Evolutionary conservation across 2,888 invertebrate genomes (phyloP), one percentile per base, ranked within the genome.

Genomic region (Choreutis nemorana): DNA sequence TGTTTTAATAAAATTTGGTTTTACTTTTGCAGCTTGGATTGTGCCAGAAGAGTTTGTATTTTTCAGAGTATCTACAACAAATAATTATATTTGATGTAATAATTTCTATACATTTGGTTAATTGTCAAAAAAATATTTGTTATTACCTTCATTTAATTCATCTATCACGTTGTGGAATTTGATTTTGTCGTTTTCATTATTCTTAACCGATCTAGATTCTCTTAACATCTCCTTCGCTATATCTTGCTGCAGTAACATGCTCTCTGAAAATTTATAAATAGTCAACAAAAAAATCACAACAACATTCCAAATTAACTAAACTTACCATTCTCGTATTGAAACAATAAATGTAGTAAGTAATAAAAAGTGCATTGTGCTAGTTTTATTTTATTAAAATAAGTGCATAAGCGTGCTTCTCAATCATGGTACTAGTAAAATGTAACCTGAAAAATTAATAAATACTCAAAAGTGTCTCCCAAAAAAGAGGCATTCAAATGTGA

Each of bases 71-170:
- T 71, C 77, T 77, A 48, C 2, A 61, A 58, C 4, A 29, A 12
- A 14, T 11, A 18, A 11, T 23, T 24, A 11, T 28, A 15, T 20
- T 3, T 18, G 15, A 3, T 11, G 18, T 27, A 5, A 4, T 15
- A n/a, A 15, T 9, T 9, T 9, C 4, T 15, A 11, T 15, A 2
- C 3, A 2, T 8, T 8, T 26, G 14, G 15, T 26, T 11, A 2
- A 27, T 13, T 27, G n/a, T 32, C 32, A 25, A 28, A 7, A 26
- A 23, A 15, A 18, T 16, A 24, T 29, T 18, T 18, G 9, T 25
- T 5, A 30, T 14, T 48, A 71, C 71, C 68, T 61, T 67, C 64
- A 44, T 71, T 62, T 1, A 67, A 26, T 40, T 75, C 77, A 39
- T 77, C 71, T 1, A 65, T 35, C 1, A 56, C 50, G 21, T 66